These are phyloP conservation scores for Cerastoderma edule DNA, from an alignment of 2,888 invertebrate species.

Conservation along the genomic window DNA sequence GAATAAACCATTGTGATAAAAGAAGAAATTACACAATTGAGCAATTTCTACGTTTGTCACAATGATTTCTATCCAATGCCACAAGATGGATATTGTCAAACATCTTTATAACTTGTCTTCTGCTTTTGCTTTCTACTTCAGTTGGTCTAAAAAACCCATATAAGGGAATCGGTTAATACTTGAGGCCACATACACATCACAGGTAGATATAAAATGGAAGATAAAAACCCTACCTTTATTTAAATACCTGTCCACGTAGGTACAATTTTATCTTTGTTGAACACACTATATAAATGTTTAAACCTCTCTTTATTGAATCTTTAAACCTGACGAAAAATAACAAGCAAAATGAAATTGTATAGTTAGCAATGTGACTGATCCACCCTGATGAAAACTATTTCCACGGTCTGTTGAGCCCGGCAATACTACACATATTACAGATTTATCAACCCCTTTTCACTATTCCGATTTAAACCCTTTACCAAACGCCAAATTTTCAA, in stretches of 20 bases:
- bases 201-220: background rate
- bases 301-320: constrained; percentile 6
- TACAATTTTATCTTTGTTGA: background rate
- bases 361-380: too few relatives aligned
- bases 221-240: background rate
- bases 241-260: background rate
- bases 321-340: background rate
- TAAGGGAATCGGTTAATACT: background rate
- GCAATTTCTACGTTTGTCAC: constrained; percentile 9
- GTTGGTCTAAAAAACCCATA: background rate
- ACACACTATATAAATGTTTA: background rate
- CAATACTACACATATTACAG: too few relatives aligned
- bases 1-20: constrained; percentile 12
- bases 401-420: too few relatives aligned
- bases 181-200: background rate
- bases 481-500: too few relatives aligned
- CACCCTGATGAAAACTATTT: too few relatives aligned
- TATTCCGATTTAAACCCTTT: too few relatives aligned
- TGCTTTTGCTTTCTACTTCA: background rate
- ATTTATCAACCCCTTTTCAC: too few relatives aligned
- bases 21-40: background rate
- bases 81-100: background rate
- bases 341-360: constrained; percentile 2
- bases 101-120: background rate
- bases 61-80: background rate